Conservation (phyloP, 2,888 invertebrate species). For the Drosophila anceps region DNA sequence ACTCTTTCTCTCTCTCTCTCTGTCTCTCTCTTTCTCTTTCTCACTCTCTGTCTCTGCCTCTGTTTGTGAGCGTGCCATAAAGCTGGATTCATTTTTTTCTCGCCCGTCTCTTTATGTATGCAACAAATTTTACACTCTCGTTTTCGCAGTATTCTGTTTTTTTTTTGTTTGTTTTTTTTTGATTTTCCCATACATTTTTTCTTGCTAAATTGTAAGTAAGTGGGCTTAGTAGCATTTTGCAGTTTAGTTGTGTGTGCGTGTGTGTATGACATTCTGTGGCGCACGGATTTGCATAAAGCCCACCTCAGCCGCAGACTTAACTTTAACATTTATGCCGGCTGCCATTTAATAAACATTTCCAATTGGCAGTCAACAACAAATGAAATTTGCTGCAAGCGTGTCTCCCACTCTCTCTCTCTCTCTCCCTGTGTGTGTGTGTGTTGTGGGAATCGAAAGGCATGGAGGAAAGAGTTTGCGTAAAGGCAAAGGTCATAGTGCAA, state of each 20-base stretch:
- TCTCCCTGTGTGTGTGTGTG: not conserved
- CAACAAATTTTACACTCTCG: slow-evolving; percentile 79
- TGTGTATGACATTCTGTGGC: slow-evolving; percentile 55
- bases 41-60: not conserved
- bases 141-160: slow-evolving; percentile 62
- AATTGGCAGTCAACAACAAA: slow-evolving; percentile 35
- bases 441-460: not conserved
- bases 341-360: slow-evolving; percentile 65
- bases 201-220: slow-evolving; percentile 79
- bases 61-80: slow-evolving; percentile 66
- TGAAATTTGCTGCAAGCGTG: slow-evolving; percentile 9
- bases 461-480: not conserved
- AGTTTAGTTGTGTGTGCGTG: slow-evolving; percentile 56
- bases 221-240: slow-evolving; percentile 78
- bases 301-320: slow-evolving; percentile 64
- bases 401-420: too few species aligned
- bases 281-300: slow-evolving; percentile 74
- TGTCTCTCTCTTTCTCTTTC: not conserved
- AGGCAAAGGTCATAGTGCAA: slow-evolving; percentile 62
- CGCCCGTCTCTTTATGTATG: slow-evolving; percentile 70
- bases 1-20: not conserved
- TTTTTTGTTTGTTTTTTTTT: slow-evolving; percentile 46
- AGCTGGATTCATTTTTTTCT: slow-evolving; percentile 71
- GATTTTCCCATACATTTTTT: slow-evolving; percentile 48
- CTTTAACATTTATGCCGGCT: slow-evolving; percentile 63